Conservation (phyloP, 2,888 invertebrate species). For the Pandemis corylana region DNA sequence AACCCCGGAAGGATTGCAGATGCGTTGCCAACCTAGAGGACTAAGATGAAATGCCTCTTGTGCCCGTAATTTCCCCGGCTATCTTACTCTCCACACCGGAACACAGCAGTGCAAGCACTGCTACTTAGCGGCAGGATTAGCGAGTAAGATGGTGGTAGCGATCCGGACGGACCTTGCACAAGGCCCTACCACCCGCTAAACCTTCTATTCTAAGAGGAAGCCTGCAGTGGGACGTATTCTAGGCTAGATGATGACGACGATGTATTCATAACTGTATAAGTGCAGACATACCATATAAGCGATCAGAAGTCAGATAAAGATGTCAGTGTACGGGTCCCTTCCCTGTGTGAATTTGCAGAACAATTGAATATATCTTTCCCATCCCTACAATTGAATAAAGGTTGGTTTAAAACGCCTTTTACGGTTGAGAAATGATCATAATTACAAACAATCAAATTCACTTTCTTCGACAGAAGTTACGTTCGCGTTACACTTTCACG, state of each 20-base stretch:
- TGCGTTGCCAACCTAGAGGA: too few species aligned
- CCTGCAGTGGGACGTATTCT: too few species aligned
- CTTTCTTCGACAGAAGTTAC: slow-evolving; percentile 24
- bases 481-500: slow-evolving; percentile 31
- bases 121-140: too few species aligned
- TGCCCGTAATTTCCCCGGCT: too few species aligned
- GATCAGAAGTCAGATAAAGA: not conserved
- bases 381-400: slow-evolving; percentile 16
- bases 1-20: too few species aligned
- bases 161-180: too few species aligned
- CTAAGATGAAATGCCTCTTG: too few species aligned
- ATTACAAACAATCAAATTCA: slow-evolving; percentile 32
- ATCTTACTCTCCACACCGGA: too few species aligned
- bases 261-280: not conserved
- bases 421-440: slow-evolving; percentile 28
- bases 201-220: too few species aligned
- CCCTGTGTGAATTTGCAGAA: not conserved
- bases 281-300: not conserved
- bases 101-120: too few species aligned
- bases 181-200: too few species aligned
- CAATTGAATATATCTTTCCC: not conserved
- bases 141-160: too few species aligned
- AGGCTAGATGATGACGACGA: not conserved
- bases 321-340: not conserved
- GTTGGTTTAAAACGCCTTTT: slow-evolving; percentile 19